Conservation (phyloP, 53 echinoderm and acorn worm genomes). For the Glandiceps talaboti region DNA sequence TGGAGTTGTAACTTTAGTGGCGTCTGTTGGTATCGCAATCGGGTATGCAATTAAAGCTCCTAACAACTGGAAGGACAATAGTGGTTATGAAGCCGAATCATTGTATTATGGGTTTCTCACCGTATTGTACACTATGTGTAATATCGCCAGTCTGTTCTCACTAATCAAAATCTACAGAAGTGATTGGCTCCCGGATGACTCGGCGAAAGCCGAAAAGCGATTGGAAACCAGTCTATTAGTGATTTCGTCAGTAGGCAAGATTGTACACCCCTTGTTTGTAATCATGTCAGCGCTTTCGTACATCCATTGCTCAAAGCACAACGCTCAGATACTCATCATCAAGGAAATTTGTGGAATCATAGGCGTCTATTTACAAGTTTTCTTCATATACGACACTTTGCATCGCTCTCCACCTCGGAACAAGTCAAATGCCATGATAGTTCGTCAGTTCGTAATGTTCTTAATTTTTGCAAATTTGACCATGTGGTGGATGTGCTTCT, state of each 20-base stretch:
- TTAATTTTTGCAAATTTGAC: conserved; percentile 79
- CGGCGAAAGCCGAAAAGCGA: neutral
- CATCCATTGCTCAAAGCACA: neutral
- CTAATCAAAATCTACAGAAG: neutral
- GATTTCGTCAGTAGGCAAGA: neutral
- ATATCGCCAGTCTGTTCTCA: neutral
- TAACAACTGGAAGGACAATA: neutral
- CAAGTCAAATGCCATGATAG: conserved; percentile 42
- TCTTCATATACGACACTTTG: conserved; percentile 21
- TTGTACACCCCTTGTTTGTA: neutral
- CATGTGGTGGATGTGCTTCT: conserved; percentile 90
- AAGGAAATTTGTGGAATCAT: neutral
- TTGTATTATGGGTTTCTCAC: neutral
- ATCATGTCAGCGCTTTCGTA: neutral
- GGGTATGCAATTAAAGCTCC: neutral
- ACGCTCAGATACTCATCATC: neutral
- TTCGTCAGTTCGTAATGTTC: conserved; percentile 90
- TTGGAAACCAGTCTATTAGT: neutral
- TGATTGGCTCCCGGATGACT: neutral
- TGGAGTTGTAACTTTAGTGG: neutral
- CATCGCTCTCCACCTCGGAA: conserved; percentile 85
- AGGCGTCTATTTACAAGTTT: neutral
- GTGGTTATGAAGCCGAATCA: neutral
- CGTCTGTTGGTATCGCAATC: neutral
- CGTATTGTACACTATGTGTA: neutral